A percentile compares a stretch with the other conserved stretches of the same genome.
Conservation (phyloP, 2,888 invertebrate genomes). For the Sylvicola cinctus region DNA sequence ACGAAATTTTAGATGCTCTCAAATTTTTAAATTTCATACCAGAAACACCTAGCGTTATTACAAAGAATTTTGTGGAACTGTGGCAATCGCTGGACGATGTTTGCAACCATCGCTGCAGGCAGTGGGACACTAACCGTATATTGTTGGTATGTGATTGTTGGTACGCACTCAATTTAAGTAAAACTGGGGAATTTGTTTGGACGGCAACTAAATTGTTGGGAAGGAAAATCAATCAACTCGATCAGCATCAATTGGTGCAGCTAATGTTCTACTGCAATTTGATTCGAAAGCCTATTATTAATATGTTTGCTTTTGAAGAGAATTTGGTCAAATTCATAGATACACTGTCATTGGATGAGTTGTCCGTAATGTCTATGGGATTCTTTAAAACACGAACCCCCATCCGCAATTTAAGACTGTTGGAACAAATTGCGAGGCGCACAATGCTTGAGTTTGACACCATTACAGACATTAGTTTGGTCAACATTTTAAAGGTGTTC, state of each 20-base stretch:
- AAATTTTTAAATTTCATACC: conserved; percentile 31
- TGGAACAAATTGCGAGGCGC: conserved; percentile 30
- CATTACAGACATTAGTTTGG: conserved; percentile 41
- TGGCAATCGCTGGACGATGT: conserved; percentile 47
- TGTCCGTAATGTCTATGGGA: conserved; percentile 51
- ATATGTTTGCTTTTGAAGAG: conserved; percentile 44
- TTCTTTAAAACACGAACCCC: conserved; percentile 56
- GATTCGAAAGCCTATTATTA: conserved; percentile 30
- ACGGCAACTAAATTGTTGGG: conserved; percentile 32
- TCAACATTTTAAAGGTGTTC: conserved; percentile 41
- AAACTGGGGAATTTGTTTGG: conserved; percentile 32
- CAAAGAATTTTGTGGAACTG: conserved; percentile 38
- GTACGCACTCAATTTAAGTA: conserved; percentile 35
- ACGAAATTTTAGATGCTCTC: conserved; percentile 33
- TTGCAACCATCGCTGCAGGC: conserved; percentile 28
- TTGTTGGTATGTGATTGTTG: conserved; percentile 41
- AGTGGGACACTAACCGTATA: conserved; percentile 32
- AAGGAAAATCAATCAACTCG: conserved; percentile 34
- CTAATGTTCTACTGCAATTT: conserved; percentile 44
- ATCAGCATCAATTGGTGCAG: conserved; percentile 40
- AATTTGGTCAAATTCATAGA: conserved; percentile 30
- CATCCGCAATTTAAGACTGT: conserved; percentile 30
- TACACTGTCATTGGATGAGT: conserved; percentile 38
- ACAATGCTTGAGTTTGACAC: conserved; percentile 28
- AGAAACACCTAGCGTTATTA: conserved; percentile 26